Base-by-base conservation (phyloP, 2,797 vertebrate genomes). In the Falco peregrinus region DNA sequence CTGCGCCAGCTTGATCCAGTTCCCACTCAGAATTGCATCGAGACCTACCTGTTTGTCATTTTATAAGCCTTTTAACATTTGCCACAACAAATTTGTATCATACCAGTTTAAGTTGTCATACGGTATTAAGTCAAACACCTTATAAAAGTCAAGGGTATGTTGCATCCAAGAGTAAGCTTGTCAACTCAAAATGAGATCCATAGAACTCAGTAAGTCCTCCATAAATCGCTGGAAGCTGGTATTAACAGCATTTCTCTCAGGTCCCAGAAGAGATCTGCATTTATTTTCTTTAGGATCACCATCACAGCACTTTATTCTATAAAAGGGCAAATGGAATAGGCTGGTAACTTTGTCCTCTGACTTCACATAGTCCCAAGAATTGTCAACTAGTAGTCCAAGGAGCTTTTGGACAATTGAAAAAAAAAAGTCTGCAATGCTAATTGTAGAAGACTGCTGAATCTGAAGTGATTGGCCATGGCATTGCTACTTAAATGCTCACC, bases 41-140 rank as follows among this genome's bases (percentile, higher is more conserved):
- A 90, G 65, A 91, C 71, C 65, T 69, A 79, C 65, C 29, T 0
- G 0, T 70, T 92, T 83, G 88, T 82, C 84, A 61, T 45, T 81
- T 78, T 61, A 73, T 81, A 96, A 87, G 95, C 93, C 92, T 80
- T 88, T 86, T 79, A 95, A 56, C 76, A 71, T 95, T 94, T 87
- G 84, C 78, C 91, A 95, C 85, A 83, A 75, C 84, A 89, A 43
- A 92, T 95, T 61, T 91, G 51, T 95, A 80, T 80, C 93, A 79
- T 48, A n/a, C 50, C 79, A 82, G 59, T 95, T 94, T 64, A 91
- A 94, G 85, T 41, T 95, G 94, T 88, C 88, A 47, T n/a, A 43
- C 0, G 0, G 75, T 25, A 78, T 93, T 82, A 96, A 81, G 69
- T 93, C 91, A 88, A 60, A 59, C 80, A 84, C 94, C 81, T 90